Evolutionary conservation across 1,140 invertebrate species (phyloP), one percentile per base, ranked within the genome.

Genomic region (Microplitis mediator): DNA sequence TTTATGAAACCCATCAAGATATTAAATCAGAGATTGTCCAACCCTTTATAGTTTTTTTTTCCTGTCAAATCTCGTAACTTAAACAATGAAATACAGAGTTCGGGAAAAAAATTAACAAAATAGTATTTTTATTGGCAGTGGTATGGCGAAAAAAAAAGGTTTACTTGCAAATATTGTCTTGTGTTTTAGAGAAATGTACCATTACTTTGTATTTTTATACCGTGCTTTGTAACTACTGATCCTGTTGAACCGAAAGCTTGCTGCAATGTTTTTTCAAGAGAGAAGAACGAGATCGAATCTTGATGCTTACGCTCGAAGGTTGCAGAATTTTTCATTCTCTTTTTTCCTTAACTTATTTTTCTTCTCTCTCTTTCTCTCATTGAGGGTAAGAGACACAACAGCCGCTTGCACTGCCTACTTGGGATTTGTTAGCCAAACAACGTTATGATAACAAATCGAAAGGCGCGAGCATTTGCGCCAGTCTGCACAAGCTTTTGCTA

Each of bases 391-490:
- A 68, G n/a, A 39, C 9, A 39, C 31, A 32, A 23, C 56, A 39
- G 34, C 23, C 11, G 35, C 69, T 35, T 14, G 52, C 35, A 68
- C 52, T 65, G 54, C 63, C 69, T 65, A 66, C 16, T 70, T 64
- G 62, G 74, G 68, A 75, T 73, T 75, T 73, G 74, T 70, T 75
- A 70, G 71, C 67, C 71, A 75, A 75, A 75, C 74, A 75, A 63
- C 70, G 71, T 73, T 73, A 60, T 54, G 50, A 75, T 75, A 75
- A 73, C 74, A 75, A 75, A 75, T 75, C 74, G 69, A 68, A 50
- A 64, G 32, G 58, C 64, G 56, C 51, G 66, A 61, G 70, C 67
- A 69, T 72, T 75, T 69, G 34, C 71, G 65, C 74, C 56, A 51
- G 36, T 60, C 23, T 50, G 23, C 36, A 31, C 34, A 13, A n/a